Base-by-base conservation (phyloP, 1,140 invertebrate genomes). In the Listronotus bonariensis region DNA sequence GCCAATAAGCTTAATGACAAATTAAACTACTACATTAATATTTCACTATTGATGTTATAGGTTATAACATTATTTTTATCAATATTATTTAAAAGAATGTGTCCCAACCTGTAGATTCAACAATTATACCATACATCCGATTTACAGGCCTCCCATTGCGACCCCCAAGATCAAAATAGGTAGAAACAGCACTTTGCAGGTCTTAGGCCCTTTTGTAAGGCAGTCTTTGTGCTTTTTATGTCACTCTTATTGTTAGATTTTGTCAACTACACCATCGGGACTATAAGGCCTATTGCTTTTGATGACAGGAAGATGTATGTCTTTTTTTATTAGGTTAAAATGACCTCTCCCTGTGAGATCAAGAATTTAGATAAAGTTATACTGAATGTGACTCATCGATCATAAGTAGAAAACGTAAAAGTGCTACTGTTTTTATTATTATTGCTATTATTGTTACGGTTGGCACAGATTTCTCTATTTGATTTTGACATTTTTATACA, bases 231-330 rank as follows among this genome's bases (percentile, higher is more conserved):
- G 11, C 40, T 12, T 52, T 70, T 70, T 70, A 54, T 70, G 68
- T 70, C 57, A 41, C n/a, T 15, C 17, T 17, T 45, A 57, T 70
- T 70, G 68, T 70, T 40, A 20, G n/a, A 67, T 67, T 68, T 67
- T 70, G 65, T 70, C 68, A 70, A 70, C 68, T 70, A 61, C 65
- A 57, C 61, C 61, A 45, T 64, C 42, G 56, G 51, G 49, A 65
- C 18, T 58, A 46, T 42, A n/a, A 48, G 7, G 41, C 36, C 60
- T 45, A 65, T 60, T 42, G 51, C 42, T 18, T 32, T 17, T 15
- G 67, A 65, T 61, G 67, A 68, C 67, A 68, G 67, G 49, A 68
- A 68, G 67, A 68, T 49, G 51, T 60, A 68, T 64, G 60, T 64
- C 56, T 60, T 46, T 55, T 46, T 59, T 59, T 53, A 66, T 59